phyloP scores from a whole-genome alignment of 2,797 vertebrate genomes.

The Eospalax fontanierii region DNA sequence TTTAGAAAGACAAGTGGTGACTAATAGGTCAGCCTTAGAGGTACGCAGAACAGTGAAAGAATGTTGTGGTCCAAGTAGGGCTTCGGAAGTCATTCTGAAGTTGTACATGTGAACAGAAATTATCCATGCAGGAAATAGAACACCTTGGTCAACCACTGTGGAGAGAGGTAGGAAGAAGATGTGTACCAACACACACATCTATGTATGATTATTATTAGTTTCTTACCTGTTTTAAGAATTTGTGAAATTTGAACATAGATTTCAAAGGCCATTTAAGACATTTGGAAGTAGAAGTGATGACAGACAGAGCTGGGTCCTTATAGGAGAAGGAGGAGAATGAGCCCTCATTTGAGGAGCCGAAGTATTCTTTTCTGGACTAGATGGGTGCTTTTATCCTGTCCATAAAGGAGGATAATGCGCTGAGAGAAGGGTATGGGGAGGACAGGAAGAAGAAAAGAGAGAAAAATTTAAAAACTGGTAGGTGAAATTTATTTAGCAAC shows the following conservation, averaged over 20 bases:
- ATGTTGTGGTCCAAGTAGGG: not conserved
- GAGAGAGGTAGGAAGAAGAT: not conserved
- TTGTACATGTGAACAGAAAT: not conserved
- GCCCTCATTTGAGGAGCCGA: not conserved
- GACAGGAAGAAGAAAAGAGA: not conserved
- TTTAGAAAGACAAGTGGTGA: not conserved
- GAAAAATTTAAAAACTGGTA: not conserved
- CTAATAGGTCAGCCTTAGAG: fast-evolving
- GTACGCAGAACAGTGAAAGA: fast-evolving
- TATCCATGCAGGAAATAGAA: not conserved
- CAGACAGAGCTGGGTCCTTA: not conserved
- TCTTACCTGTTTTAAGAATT: not conserved
- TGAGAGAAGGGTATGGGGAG: not conserved
- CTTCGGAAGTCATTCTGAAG: not conserved
- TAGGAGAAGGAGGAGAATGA: not conserved
- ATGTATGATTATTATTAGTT: not conserved
- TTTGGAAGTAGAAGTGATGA: not conserved
- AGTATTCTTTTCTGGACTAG: too few species aligned
- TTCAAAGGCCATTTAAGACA: not conserved
- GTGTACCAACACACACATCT: not conserved
- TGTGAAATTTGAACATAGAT: not conserved
- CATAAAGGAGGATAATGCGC: not conserved
- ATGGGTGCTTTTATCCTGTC: not conserved
- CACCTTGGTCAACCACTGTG: not conserved
- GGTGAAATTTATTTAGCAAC: not conserved